Conservation (phyloP, 2,113 vertebrate genomes). For the Mobula hypostoma region DNA sequence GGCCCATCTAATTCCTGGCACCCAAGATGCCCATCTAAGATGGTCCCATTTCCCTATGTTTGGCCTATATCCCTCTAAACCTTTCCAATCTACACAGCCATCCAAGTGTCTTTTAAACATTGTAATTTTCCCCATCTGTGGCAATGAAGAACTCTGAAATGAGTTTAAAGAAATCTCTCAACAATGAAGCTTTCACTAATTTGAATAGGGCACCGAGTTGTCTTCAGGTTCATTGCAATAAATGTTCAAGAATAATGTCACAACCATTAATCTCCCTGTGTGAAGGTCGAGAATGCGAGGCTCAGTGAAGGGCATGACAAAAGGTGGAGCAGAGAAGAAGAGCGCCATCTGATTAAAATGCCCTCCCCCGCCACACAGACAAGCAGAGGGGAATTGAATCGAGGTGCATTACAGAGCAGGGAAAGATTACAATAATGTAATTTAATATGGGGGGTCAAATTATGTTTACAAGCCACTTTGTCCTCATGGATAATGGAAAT, state of each 20-base stretch:
- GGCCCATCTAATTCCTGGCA: too few relatives aligned
- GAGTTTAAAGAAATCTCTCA: background rate
- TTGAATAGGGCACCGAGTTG: background rate
- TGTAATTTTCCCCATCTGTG: background rate
- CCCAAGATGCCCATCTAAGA: too few relatives aligned
- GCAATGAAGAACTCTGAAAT: background rate
- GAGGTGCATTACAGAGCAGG: background rate
- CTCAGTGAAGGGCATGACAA: background rate
- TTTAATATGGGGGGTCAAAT: background rate
- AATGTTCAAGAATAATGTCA: slow-evolving; percentile 11
- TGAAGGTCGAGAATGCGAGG: background rate
- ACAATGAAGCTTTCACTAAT: background rate
- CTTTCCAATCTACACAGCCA: too few relatives aligned
- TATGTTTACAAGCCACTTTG: slow-evolving; percentile 18
- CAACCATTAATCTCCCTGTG: background rate
- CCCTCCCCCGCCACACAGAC: too few relatives aligned
- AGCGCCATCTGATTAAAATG: background rate
- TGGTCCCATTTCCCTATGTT: too few relatives aligned
- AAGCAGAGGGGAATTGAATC: background rate
- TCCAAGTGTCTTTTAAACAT: too few relatives aligned
- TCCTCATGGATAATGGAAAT: background rate
- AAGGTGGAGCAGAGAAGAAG: background rate
- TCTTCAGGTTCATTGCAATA: background rate
- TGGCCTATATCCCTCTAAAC: too few relatives aligned
- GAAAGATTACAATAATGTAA: background rate